A percentile compares a stretch with the other conserved stretches of the same genome.
These are phyloP conservation scores for Chaetura pelagica DNA, from an alignment of 2,113 vertebrate species.

Conservation along the genomic window DNA sequence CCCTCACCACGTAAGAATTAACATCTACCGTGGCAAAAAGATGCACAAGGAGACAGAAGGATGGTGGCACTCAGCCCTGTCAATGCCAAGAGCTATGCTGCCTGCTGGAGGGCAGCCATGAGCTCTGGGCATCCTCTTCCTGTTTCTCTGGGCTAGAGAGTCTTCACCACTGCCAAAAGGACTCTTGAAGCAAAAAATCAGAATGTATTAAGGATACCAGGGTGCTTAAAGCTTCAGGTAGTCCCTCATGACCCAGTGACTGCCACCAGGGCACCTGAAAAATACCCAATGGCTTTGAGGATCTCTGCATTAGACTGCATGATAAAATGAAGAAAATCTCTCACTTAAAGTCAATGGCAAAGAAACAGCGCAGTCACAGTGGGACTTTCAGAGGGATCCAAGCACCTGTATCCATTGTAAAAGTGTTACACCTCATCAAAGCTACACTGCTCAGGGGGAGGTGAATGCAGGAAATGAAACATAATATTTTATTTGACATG, in stretches of 20 bases:
- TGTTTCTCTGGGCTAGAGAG: not conserved
- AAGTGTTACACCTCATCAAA: constrained; percentile 35
- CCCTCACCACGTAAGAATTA: constrained; percentile 28
- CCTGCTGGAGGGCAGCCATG: not conserved
- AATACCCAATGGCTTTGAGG: not conserved
- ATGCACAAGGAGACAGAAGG: not conserved
- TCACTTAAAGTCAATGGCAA: not conserved
- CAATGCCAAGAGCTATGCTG: not conserved
- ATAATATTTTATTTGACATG: constrained; percentile 57
- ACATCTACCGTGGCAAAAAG: not conserved
- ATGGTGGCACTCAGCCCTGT: not conserved
- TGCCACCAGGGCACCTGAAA: not conserved
- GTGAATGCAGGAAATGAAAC: constrained; percentile 55
- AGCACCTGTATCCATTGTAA: not conserved
- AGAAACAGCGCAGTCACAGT: not conserved
- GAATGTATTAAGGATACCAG: not conserved
- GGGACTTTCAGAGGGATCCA: constrained; percentile 32
- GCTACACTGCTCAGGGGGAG: constrained; percentile 18
- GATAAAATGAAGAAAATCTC: not conserved
- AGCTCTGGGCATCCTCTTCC: not conserved
- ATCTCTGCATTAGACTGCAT: not conserved
- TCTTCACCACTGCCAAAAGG: not conserved
- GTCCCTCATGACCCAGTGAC: not conserved
- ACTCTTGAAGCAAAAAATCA: not conserved
- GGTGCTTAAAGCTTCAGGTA: not conserved